A percentile compares a stretch with the other conserved stretches of the same genome.
Evolutionary conservation across 2,888 invertebrate species (phyloP).

Genomic region (Nomada hirtipes): DNA sequence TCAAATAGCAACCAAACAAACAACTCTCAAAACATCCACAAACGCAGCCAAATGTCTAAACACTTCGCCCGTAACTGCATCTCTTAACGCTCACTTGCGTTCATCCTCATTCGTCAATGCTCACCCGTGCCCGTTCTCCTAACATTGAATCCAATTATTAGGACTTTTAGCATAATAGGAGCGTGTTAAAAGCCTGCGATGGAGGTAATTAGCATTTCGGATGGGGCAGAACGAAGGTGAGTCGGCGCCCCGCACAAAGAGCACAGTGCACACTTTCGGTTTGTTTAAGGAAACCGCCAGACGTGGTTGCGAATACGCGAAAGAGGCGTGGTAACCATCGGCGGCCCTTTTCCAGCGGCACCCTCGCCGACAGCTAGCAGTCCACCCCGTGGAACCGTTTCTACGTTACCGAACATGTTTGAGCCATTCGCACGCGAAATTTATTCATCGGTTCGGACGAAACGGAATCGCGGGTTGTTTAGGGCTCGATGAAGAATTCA

Average conservation of each 20-base stretch:
- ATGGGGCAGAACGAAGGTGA: constrained; percentile 24
- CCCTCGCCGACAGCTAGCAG: constrained; percentile 52
- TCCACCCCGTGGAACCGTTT: constrained; percentile 33
- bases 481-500: constrained; percentile 67
- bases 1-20: background rate
- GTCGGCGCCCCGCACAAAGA: constrained; percentile 48
- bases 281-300: constrained; percentile 77
- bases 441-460: constrained; percentile 73
- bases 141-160: constrained; percentile 11
- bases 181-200: constrained; percentile 5
- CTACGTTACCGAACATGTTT: constrained; percentile 61
- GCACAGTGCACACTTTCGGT: constrained; percentile 74
- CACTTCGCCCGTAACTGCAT: no score
- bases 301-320: constrained; percentile 73
- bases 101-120: background rate
- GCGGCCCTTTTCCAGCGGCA: constrained; percentile 59
- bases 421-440: constrained; percentile 76
- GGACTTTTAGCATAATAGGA: background rate
- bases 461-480: constrained; percentile 62
- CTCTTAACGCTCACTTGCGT: background rate
- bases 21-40: no score
- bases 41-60: no score
- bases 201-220: constrained; percentile 38
- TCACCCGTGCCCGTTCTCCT: background rate
- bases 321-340: constrained; percentile 77